Conservation (phyloP, 2,797 vertebrate species). For the Orestias chungarensis region DNA sequence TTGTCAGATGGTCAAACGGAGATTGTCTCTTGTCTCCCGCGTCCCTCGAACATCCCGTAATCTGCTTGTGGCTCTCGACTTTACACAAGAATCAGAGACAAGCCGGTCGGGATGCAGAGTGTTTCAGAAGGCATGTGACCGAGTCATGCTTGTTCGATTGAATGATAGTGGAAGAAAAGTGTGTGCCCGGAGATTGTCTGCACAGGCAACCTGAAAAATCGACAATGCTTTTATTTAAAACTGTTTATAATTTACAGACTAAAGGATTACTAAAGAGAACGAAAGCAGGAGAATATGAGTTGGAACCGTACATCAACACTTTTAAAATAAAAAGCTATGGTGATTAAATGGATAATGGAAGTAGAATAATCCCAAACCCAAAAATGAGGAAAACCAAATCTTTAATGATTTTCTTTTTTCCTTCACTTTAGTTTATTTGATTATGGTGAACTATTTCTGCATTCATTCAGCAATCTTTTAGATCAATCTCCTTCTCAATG, state of each 20-base stretch:
- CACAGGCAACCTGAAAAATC: conserved; percentile 25
- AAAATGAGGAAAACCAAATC: background rate
- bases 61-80: conserved; percentile 21
- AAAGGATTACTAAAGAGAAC: background rate
- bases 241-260: conserved; percentile 11
- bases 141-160: background rate
- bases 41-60: conserved; percentile 30
- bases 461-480: background rate
- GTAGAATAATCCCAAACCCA: background rate
- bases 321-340: too few species aligned
- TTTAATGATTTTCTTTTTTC: too few species aligned
- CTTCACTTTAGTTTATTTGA: background rate
- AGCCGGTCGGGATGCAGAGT: conserved; percentile 30
- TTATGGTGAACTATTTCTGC: background rate
- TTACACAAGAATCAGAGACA: background rate
- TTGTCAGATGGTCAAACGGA: conserved; percentile 41
- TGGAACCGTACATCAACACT: background rate
- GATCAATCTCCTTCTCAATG: background rate
- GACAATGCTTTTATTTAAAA: conserved; percentile 20
- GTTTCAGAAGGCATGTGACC: background rate
- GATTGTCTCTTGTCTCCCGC: conserved; percentile 21
- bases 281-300: background rate
- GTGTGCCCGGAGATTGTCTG: background rate
- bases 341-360: background rate
- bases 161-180: background rate